Conservation (phyloP, 2,113 vertebrate species). For the Neodon shergylaensis region DNA sequence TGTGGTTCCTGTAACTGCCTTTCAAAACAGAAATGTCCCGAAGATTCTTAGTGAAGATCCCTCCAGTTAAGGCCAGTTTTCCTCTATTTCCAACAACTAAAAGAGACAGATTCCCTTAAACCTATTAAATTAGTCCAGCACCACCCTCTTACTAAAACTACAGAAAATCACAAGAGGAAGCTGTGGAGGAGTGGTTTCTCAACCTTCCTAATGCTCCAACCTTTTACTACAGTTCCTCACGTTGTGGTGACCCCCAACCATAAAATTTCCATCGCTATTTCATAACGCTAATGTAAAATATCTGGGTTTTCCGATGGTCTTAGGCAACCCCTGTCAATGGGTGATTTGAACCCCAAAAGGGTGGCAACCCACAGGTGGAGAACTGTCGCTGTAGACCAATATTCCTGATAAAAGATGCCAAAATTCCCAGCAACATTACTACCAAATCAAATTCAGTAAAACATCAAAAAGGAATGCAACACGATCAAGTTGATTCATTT, state of each 20-base stretch:
- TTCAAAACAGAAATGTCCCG: not conserved
- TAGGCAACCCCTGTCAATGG: too few relatives aligned
- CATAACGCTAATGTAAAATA: not conserved
- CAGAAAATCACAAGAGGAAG: not conserved
- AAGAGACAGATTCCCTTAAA: not conserved
- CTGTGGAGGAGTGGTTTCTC: not conserved
- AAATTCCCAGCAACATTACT: not conserved
- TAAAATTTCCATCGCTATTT: not conserved
- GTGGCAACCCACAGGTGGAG: not conserved
- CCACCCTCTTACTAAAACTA: not conserved
- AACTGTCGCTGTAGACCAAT: not conserved
- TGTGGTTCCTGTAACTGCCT: not conserved
- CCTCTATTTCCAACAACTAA: not conserved
- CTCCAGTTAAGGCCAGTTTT: not conserved
- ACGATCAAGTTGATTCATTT: not conserved
- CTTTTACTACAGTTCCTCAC: not conserved
- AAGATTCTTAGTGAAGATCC: not conserved
- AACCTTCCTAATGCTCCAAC: not conserved
- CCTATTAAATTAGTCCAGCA: not conserved
- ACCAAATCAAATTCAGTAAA: not conserved
- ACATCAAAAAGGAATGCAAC: not conserved
- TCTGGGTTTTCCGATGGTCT: not conserved
- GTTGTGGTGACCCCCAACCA: not conserved
- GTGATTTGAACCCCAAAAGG: not conserved
- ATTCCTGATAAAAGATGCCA: not conserved